Evolutionary conservation across 2,113 vertebrate genomes (phyloP).

Genomic region (Fregata magnificens): DNA sequence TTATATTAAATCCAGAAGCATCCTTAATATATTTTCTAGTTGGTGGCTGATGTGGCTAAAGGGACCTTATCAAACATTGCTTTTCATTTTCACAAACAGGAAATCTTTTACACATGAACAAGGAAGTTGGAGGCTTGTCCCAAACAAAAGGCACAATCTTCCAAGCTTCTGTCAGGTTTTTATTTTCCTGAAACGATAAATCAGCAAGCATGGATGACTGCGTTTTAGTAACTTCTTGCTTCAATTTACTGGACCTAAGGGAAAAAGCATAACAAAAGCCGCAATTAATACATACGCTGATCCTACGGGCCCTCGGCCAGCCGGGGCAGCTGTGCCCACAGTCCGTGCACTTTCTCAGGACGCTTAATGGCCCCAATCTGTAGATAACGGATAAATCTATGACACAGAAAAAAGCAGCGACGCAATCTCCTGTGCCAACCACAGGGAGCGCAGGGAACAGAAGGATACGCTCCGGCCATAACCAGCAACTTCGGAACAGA

Average conservation of each 20-base stretch:
- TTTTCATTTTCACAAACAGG: slow-evolving; percentile 29
- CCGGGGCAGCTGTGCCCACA: neutral
- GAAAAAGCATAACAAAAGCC: slow-evolving; percentile 15
- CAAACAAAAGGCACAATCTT: slow-evolving; percentile 49
- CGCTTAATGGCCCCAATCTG: neutral
- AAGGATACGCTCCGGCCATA: neutral
- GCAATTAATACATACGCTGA: neutral
- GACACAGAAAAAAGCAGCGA: neutral
- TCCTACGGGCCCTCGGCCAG: neutral
- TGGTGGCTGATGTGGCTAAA: neutral
- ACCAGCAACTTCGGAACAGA: neutral
- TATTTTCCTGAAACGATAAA: slow-evolving; percentile 54
- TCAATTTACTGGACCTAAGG: slow-evolving; percentile 8
- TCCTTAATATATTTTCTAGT: neutral
- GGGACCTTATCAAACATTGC: neutral
- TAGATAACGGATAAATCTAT: neutral
- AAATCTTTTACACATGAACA: slow-evolving; percentile 43
- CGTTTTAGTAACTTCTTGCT: neutral
- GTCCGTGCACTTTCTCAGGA: neutral
- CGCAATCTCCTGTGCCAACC: neutral
- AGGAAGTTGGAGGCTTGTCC: slow-evolving; percentile 26
- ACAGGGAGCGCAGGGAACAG: neutral
- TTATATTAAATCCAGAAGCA: neutral
- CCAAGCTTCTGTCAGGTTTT: slow-evolving; percentile 11
- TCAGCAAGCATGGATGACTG: slow-evolving; percentile 26